Conservation (phyloP, 2,888 invertebrate genomes). For the Dromius quadrimaculatus region DNA sequence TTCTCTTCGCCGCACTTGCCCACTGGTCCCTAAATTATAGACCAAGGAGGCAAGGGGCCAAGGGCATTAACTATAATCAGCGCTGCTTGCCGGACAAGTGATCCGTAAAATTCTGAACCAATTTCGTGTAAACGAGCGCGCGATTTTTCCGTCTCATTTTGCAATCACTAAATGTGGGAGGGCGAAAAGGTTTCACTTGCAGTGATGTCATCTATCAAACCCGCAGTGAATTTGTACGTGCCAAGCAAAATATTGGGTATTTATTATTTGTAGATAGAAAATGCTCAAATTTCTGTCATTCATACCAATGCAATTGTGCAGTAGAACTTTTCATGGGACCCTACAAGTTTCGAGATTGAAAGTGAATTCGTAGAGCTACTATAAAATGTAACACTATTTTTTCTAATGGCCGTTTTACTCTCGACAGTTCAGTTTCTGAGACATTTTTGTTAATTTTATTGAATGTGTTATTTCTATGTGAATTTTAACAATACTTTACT, state of each 20-base stretch:
- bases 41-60: not conserved
- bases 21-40: not conserved
- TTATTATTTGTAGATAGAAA: too few relatives aligned
- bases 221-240: not conserved
- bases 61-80: slow-evolving; percentile 37
- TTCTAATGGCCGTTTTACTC: too few relatives aligned
- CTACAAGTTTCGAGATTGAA: too few relatives aligned
- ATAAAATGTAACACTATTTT: too few relatives aligned
- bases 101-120: slow-evolving; percentile 49
- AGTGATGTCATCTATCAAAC: slow-evolving; percentile 44
- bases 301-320: too few relatives aligned
- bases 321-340: too few relatives aligned
- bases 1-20: not conserved
- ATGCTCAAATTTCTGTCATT: too few relatives aligned
- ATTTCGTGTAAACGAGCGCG: slow-evolving; percentile 50
- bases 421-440: too few relatives aligned
- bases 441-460: too few relatives aligned
- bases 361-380: too few relatives aligned
- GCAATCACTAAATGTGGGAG: slow-evolving; percentile 46
- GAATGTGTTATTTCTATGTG: too few relatives aligned
- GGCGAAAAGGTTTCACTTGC: slow-evolving; percentile 30
- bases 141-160: slow-evolving; percentile 52
- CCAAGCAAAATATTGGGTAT: not conserved
- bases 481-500: too few relatives aligned
- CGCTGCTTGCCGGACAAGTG: slow-evolving; percentile 32